Conservation (phyloP, 2,113 vertebrate species). For the Pelobates fuscus region DNA sequence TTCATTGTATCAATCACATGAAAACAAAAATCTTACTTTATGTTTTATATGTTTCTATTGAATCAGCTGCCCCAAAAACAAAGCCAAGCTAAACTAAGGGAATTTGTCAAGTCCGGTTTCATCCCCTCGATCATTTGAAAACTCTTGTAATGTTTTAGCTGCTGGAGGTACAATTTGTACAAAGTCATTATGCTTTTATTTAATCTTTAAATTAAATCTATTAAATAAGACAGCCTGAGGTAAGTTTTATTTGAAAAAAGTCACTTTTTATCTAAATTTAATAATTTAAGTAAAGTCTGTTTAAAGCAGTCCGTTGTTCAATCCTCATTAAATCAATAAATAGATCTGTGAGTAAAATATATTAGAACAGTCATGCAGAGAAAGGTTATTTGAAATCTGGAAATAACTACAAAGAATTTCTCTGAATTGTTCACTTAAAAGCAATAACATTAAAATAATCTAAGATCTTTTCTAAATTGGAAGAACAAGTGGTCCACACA, state of each 20-base stretch:
- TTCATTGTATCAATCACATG: slow-evolving; percentile 24
- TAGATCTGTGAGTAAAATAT: neutral
- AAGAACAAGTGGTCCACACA: neutral
- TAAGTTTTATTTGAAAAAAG: slow-evolving; percentile 11
- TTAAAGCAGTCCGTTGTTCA: slow-evolving; percentile 1
- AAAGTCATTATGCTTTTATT: slow-evolving; percentile 35
- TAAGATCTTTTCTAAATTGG: neutral
- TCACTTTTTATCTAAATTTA: slow-evolving; percentile 33
- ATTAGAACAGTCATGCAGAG: slow-evolving; percentile 8
- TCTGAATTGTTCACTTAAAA: neutral
- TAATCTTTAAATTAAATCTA: slow-evolving; percentile 25
- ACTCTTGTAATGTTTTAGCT: slow-evolving; percentile 4
- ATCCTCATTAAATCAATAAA: slow-evolving; percentile 29
- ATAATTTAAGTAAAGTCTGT: neutral
- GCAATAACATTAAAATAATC: neutral
- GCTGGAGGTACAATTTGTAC: slow-evolving; percentile 27
- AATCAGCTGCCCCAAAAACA: slow-evolving; percentile 21
- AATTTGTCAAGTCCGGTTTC: slow-evolving; percentile 36
- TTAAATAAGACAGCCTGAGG: neutral
- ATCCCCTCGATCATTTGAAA: slow-evolving; percentile 21
- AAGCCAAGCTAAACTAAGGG: slow-evolving; percentile 23
- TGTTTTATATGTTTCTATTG: slow-evolving; percentile 32
- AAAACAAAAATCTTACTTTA: slow-evolving; percentile 27
- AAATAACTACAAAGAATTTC: neutral
- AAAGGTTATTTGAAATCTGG: neutral